A percentile compares a stretch with the other conserved stretches of the same genome.
Conservation (phyloP, 2,888 invertebrate species). For the Nemurella pictetii region DNA sequence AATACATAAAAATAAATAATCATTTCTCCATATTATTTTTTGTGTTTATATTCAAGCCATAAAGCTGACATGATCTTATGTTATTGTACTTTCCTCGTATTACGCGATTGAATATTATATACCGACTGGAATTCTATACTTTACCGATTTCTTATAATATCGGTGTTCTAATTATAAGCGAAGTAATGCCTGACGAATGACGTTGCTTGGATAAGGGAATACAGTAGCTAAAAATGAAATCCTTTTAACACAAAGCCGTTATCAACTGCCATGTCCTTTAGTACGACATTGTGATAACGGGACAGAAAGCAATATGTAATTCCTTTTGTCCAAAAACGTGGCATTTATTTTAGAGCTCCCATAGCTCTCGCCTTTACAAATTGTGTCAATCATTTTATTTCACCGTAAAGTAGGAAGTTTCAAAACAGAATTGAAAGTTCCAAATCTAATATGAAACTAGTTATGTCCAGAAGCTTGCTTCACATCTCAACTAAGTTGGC, state of each 20-base stretch:
- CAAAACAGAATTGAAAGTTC: background rate
- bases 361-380: background rate
- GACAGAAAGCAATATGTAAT: background rate
- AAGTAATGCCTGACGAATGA: background rate
- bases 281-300: background rate
- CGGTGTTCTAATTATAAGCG: background rate
- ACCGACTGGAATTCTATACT: background rate
- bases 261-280: background rate
- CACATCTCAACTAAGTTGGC: background rate
- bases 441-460: background rate
- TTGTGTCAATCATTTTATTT: background rate
- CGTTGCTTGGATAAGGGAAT: background rate
- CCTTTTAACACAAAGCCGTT: background rate
- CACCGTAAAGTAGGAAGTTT: background rate
- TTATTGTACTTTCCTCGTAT: background rate
- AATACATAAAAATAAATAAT: background rate
- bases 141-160: background rate
- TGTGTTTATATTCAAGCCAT: background rate
- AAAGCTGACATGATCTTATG: background rate
- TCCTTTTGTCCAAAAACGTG: background rate
- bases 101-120: background rate
- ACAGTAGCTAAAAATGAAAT: background rate
- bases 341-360: background rate
- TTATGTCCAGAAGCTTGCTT: background rate
- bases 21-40: background rate